A percentile compares a stretch with the other conserved stretches of the same genome.
Conservation (phyloP, 2,113 vertebrate species). For the Corythornis cristatus region DNA sequence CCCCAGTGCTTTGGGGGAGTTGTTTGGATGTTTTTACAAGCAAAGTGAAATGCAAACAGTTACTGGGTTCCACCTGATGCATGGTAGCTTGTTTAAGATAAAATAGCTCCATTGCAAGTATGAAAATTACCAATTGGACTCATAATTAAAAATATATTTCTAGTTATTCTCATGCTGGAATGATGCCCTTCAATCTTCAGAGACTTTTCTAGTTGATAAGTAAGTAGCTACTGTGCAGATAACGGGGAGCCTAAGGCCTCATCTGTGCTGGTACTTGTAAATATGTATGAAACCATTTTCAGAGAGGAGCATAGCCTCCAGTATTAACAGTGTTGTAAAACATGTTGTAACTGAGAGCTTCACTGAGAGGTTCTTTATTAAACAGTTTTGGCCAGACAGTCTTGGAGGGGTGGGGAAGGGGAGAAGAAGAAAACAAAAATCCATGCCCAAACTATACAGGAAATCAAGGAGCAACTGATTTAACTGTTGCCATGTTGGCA, state of each 20-base stretch:
- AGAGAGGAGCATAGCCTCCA: background rate
- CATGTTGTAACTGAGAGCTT: background rate
- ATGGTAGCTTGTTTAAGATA: background rate
- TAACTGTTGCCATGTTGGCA: background rate
- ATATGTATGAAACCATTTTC: background rate
- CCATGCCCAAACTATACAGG: background rate
- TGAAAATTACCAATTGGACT: background rate
- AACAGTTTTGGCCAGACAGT: background rate
- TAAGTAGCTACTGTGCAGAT: background rate
- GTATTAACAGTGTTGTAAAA: background rate
- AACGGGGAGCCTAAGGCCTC: background rate
- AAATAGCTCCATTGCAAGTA: background rate
- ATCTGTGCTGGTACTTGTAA: background rate
- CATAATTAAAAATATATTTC: background rate
- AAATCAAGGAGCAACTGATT: background rate
- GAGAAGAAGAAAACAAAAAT: background rate
- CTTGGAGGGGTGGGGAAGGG: accelerated
- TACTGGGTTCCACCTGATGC: background rate
- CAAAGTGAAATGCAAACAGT: background rate
- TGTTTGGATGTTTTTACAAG: background rate
- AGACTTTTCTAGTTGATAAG: background rate
- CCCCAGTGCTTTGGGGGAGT: background rate
- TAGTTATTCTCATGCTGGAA: background rate
- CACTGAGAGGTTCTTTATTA: background rate
- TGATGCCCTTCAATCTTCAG: background rate